Base-by-base conservation (phyloP, 2,888 invertebrate species). In the Lagria hirta region DNA sequence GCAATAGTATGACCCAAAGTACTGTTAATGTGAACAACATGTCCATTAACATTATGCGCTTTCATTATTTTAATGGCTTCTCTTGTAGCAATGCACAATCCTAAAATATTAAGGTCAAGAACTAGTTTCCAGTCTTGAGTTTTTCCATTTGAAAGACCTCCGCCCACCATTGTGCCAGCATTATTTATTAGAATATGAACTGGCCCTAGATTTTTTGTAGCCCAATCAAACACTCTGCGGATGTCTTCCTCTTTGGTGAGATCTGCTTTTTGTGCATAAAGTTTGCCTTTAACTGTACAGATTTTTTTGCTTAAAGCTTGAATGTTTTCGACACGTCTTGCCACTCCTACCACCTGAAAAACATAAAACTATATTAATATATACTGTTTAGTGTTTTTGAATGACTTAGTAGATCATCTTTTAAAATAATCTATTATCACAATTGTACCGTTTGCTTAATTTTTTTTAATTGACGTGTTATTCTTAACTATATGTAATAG, bases 321-420 rank as follows among this genome's bases (percentile, higher is more conserved):
- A 3, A 62, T 12, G 15, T 20, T 46, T 16, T 61, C 51, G 4
- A 48, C 41, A 3, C 60, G 51, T 23, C 62, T 42, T 16, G 60
- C 62, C 4, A 61, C 27, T 12, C 58, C 62, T 3, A 58, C 57
- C 6, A 62, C 62, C 61, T 62, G 12, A 15, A n/a, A n/a, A n/a
- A n/a, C n/a, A n/a, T n/a, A n/a, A n/a, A n/a, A n/a, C n/a, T n/a
- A 6, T 18, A 18, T 6, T n/a, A n/a, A n/a, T n/a, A n/a, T n/a
- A n/a, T n/a, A n/a, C n/a, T n/a, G n/a, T n/a, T n/a, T n/a, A n/a
- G n/a, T n/a, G n/a, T n/a, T n/a, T n/a, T n/a, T n/a, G n/a, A 10
- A 21, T 3, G 4, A 8, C 5, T 10, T 7, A 33, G 4, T 28
- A 10, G 28, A n/a, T n/a, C n/a, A n/a, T n/a, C n/a, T n/a, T n/a